These are phyloP conservation scores for Microplitis deprimator DNA, from an alignment of 2,888 invertebrate species.

Conservation along the genomic window DNA sequence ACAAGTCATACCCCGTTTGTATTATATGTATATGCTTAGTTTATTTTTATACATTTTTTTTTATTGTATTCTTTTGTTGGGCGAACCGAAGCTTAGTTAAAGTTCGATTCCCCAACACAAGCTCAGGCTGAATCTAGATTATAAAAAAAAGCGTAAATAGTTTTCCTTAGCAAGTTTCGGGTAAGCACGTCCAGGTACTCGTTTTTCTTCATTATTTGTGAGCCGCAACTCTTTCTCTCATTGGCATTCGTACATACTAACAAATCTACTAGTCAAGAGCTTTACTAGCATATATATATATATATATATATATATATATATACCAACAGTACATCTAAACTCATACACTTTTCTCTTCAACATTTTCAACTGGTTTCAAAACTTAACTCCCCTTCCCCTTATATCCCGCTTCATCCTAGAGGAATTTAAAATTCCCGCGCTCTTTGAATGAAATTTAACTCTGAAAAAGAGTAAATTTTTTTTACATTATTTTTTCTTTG, in stretches of 20 bases:
- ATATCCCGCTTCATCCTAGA: not conserved
- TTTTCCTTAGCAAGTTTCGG: conserved; percentile 44
- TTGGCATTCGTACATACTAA: conserved; percentile 25
- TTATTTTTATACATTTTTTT: not conserved
- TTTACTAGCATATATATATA: not conserved
- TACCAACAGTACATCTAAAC: too few relatives aligned
- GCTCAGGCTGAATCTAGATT: conserved; percentile 33
- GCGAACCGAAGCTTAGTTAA: conserved; percentile 39
- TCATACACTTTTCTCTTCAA: not conserved
- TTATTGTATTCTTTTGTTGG: not conserved
- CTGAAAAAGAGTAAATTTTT: not conserved
- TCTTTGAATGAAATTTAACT: not conserved
- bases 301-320: too few relatives aligned
- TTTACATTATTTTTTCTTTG: not conserved
- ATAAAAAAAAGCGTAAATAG: conserved; percentile 43
- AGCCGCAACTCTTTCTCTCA: conserved; percentile 11
- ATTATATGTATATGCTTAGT: not conserved
- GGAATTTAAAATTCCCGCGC: not conserved
- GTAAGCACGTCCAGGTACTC: conserved; percentile 34
- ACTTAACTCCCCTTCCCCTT: not conserved
- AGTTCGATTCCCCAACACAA: conserved; percentile 46
- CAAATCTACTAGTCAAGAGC: conserved; percentile 11
- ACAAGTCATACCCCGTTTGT: not conserved
- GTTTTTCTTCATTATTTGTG: conserved; percentile 34
- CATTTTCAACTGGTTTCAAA: not conserved